These are phyloP conservation scores for Branchinecta lynchi DNA, from an alignment of 1,140 invertebrate species.

Conservation along the genomic window DNA sequence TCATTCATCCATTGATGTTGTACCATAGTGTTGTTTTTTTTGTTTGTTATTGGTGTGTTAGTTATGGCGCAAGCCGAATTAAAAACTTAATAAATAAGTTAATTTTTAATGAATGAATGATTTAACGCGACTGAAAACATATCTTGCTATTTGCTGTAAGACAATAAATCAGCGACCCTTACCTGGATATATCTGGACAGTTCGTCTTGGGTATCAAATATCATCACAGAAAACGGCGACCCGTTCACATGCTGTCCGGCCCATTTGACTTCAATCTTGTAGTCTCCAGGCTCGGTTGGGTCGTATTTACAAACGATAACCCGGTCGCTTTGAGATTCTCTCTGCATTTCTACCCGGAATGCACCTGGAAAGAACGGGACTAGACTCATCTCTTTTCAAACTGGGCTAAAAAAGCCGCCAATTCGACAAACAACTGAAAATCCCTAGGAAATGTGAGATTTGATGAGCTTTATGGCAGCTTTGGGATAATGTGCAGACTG, in stretches of 20 bases:
- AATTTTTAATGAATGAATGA: slow-evolving; percentile 3
- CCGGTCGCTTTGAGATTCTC: slow-evolving; percentile 95
- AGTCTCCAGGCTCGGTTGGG: slow-evolving; percentile 95
- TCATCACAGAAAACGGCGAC: slow-evolving; percentile 95
- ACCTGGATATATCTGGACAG: slow-evolving; percentile 44
- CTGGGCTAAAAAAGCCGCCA: too few species aligned
- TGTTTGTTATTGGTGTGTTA: not conserved
- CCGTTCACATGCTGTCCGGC: slow-evolving; percentile 91
- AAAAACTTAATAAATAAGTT: not conserved
- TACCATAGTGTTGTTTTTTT: not conserved
- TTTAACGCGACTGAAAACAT: not conserved
- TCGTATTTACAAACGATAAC: slow-evolving; percentile 94
- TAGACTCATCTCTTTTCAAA: not conserved
- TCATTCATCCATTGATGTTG: not conserved
- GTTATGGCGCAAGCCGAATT: not conserved
- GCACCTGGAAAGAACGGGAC: slow-evolving; percentile 43
- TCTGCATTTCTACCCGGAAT: slow-evolving; percentile 97
- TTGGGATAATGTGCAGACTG: too few species aligned
- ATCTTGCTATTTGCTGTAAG: slow-evolving; percentile 8
- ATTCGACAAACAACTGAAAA: too few species aligned
- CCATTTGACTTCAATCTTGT: slow-evolving; percentile 95
- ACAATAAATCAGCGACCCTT: slow-evolving; percentile 9
- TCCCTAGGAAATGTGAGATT: too few species aligned
- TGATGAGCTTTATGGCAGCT: too few species aligned
- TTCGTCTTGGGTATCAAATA: slow-evolving; percentile 96